Base-by-base conservation (phyloP, 1,140 invertebrate species). In the Eciton burchellii region DNA sequence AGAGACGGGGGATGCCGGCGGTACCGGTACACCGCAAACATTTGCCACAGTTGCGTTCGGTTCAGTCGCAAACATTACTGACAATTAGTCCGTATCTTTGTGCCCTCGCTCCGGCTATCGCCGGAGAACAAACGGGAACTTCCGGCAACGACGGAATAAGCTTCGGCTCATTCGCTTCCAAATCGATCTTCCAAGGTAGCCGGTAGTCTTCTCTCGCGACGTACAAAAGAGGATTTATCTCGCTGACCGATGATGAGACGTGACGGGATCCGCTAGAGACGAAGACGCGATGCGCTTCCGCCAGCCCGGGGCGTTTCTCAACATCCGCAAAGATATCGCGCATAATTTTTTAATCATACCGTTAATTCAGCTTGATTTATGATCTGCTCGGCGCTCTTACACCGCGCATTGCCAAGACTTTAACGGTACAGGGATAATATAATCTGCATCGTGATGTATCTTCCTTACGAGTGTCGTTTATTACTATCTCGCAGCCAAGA, bases 1-100 rank as follows among this genome's bases (percentile, higher is more conserved):
- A 6, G 35, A n/a, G 29, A 47, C 21, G 49, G 49, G 59, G 19
- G 84, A 71, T 83, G 81, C 84, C 73, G 83, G 71, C 73, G 76
- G 60, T 49, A 47, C 62, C 63, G 81, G 72, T 49, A 62, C 47
- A 68, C 84, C 85, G 49, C 85, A 87, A 86, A 87, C 84, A 74
- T 87, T 87, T 85, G 62, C 85, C 81, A 85, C 66, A 65, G 41
- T 35, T 70, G 57, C 52, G 47, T 83, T 87, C 71, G 29, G 73
- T 57, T 68, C 59, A 66, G 68, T 86, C 62, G 70, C 84, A 65
- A 77, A 83, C 72, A 52, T 76, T 63, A 56, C 52, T 83, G 49
- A 57, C 60, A 65, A 72, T 52, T 66, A 57, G 41, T 19, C 41
- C 47, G 62, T 63, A 83, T 76, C 72, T 83, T 81, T 66, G 72